These are phyloP conservation scores for Protomyctophum bolini DNA, from an alignment of 2,113 vertebrate species.

Conservation along the genomic window DNA sequence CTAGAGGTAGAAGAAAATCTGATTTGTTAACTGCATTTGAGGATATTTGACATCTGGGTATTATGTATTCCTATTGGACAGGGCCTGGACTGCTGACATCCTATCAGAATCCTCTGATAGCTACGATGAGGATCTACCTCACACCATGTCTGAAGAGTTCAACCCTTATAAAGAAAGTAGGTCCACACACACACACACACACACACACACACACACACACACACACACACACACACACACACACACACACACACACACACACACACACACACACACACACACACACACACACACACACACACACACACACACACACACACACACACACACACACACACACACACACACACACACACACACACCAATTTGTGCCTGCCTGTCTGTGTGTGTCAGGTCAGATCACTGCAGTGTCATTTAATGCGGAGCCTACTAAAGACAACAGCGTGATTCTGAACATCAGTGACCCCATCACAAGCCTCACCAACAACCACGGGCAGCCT, in stretches of 20 bases:
- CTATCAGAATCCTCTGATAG: constrained; percentile 17
- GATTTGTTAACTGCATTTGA: background rate
- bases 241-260: background rate
- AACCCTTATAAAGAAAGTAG: constrained; percentile 88
- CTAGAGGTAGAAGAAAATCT: too few species aligned
- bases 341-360: background rate
- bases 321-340: background rate
- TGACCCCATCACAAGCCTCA: constrained; percentile 78
- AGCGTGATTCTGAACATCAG: constrained; percentile 75
- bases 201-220: background rate
- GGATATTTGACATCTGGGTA: background rate
- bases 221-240: background rate
- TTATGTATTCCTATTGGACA: constrained; percentile 43
- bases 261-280: background rate
- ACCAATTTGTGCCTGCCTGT: constrained; percentile 8
- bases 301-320: constrained; percentile 1
- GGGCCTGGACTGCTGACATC: constrained; percentile 78
- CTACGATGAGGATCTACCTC: constrained; percentile 59
- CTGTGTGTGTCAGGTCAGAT: constrained; percentile 79
- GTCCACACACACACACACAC: constrained; percentile 50
- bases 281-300: background rate
- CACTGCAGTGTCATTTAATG: constrained; percentile 77
- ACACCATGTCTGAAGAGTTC: constrained; percentile 74
- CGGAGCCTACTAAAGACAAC: constrained; percentile 44
- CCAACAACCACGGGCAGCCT: constrained; percentile 47